These are phyloP conservation scores for Chondrosia reniformis DNA, from an alignment of 37 sponge, comb jelly and placozoan species.

Conservation along the genomic window DNA sequence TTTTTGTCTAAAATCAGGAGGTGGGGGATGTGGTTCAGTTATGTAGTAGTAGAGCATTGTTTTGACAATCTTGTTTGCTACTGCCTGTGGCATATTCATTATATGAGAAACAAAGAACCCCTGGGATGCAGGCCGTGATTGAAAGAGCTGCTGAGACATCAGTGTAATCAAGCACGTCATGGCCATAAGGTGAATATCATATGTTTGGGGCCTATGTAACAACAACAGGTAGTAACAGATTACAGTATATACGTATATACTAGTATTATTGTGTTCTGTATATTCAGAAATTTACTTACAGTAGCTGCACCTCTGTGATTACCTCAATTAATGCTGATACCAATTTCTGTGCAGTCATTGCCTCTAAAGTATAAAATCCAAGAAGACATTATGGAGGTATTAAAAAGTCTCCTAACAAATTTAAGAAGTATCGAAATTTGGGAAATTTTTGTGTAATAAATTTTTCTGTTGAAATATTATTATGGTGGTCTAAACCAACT, in stretches of 20 bases:
- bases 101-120: constrained; percentile 46
- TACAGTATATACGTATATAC: constrained; percentile 1
- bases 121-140: constrained; percentile 16
- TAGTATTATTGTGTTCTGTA: too few species aligned
- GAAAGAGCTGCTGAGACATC: constrained; percentile 67
- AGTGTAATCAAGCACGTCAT: constrained; percentile 46
- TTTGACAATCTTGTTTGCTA: constrained; percentile 35
- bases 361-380: too few species aligned
- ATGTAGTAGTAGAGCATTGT: constrained; percentile 49
- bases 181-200: constrained; percentile 68
- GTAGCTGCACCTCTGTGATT: too few species aligned
- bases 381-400: too few species aligned
- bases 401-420: too few species aligned
- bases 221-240: background rate
- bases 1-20: constrained; percentile 44
- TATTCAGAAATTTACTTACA: too few species aligned
- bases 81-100: constrained; percentile 31
- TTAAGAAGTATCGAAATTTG: too few species aligned
- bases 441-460: too few species aligned
- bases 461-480: too few species aligned
- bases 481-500: too few species aligned
- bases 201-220: constrained; percentile 61
- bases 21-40: constrained; percentile 51
- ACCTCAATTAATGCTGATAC: too few species aligned
- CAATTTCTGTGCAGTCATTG: too few species aligned